Evolutionary conservation across 2,113 vertebrate genomes (phyloP).

Genomic region (Reinhardtius hippoglossoides): DNA sequence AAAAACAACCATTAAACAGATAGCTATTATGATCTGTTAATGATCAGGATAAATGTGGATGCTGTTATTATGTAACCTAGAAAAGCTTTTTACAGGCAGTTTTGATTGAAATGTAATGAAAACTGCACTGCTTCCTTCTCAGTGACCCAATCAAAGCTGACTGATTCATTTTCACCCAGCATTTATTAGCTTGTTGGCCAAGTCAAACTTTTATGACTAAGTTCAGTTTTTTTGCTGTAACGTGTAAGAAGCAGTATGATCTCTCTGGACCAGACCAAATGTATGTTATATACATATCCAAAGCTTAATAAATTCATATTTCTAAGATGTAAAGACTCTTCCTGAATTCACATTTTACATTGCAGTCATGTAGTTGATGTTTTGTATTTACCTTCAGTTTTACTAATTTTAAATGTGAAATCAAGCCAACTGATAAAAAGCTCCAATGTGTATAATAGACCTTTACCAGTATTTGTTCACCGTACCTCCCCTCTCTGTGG

Average conservation of each 20-base stretch:
- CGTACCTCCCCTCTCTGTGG: slow-evolving; percentile 1
- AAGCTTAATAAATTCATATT: neutral
- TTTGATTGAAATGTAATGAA: no score
- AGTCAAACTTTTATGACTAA: neutral
- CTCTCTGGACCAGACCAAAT: neutral
- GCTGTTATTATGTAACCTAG: neutral
- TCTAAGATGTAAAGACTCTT: neutral
- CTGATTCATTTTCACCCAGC: no score
- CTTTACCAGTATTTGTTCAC: neutral
- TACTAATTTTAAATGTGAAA: neutral
- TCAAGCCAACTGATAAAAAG: neutral
- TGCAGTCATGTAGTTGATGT: neutral
- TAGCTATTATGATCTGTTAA: neutral
- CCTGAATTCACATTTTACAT: neutral
- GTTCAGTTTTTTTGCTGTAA: neutral
- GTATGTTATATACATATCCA: neutral
- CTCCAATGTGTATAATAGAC: neutral
- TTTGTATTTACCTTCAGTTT: neutral
- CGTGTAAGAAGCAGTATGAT: neutral
- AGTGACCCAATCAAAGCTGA: no score
- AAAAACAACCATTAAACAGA: neutral
- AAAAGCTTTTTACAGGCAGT: neutral
- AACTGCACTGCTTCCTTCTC: no score
- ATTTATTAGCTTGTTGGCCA: neutral
- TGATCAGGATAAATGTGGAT: neutral